phyloP scores from a whole-genome alignment of 2,888 invertebrate genomes.

The Strigamia maritima region DNA sequence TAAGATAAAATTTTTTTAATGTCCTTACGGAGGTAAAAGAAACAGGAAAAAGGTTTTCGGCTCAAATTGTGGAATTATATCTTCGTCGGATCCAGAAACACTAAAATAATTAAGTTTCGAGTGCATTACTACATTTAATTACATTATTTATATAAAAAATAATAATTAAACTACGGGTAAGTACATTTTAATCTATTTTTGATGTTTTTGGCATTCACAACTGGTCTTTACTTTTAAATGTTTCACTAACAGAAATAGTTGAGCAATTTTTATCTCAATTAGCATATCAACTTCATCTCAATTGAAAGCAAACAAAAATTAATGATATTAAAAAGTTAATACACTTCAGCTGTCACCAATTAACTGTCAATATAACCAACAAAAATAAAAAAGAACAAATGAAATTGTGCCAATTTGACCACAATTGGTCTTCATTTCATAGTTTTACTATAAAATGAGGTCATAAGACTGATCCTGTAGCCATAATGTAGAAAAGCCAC shows the following conservation, averaged over 20 bases:
- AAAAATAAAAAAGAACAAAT: neutral
- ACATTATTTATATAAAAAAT: too few relatives aligned
- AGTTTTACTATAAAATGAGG: neutral
- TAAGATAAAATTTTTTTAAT: constrained; percentile 4
- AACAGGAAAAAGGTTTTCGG: constrained; percentile 56
- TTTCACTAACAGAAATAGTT: too few relatives aligned
- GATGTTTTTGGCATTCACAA: too few relatives aligned
- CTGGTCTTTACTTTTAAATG: too few relatives aligned
- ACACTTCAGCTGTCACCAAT: neutral
- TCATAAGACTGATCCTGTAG: neutral
- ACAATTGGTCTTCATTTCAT: neutral
- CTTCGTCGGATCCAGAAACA: constrained; percentile 45
- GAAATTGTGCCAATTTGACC: neutral
- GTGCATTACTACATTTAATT: neutral
- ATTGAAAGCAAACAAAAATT: neutral
- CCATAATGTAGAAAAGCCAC: neutral
- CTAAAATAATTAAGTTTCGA: constrained; percentile 40
- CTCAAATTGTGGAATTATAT: constrained; percentile 49
- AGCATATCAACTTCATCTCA: neutral
- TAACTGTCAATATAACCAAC: neutral
- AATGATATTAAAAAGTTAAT: neutral
- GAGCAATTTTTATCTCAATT: neutral
- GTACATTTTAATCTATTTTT: too few relatives aligned
- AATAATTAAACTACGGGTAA: too few relatives aligned
- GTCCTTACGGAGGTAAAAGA: constrained; percentile 58